Evolutionary conservation across 1,140 invertebrate species (phyloP).

Genomic region (Planococcus citri): DNA sequence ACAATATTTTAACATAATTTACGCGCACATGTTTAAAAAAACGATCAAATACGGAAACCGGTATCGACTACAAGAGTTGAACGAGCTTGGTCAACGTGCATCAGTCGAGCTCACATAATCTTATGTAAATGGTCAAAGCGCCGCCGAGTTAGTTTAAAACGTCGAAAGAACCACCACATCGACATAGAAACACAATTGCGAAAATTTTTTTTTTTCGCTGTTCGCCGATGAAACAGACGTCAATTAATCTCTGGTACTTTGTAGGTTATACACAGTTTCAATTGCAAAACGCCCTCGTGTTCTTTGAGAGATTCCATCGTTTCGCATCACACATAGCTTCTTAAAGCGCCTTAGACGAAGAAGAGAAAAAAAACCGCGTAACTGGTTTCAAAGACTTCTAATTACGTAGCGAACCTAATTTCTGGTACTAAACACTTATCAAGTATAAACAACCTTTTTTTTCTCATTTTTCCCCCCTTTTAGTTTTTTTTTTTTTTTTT

Average conservation of each 20-base stretch:
- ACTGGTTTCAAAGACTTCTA: constrained; percentile 2
- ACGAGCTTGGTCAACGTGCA: not conserved
- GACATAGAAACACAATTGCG: not conserved
- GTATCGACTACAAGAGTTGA: too few species aligned
- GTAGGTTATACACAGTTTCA: too few species aligned
- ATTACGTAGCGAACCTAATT: constrained; percentile 6
- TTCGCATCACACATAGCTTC: too few species aligned
- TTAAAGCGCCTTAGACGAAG: too few species aligned
- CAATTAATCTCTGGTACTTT: too few species aligned
- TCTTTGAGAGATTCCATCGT: too few species aligned
- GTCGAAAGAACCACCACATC: too few species aligned
- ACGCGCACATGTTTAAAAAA: too few species aligned
- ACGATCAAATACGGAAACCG: not conserved
- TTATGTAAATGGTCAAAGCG: not conserved
- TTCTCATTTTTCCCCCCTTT: not conserved
- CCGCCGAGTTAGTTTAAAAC: too few species aligned
- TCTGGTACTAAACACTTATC: not conserved
- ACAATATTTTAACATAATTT: too few species aligned
- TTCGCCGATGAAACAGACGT: not conserved
- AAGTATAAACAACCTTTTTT: constrained; percentile 4
- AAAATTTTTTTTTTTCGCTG: not conserved
- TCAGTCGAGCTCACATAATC: not conserved
- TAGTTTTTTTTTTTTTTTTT: too few species aligned
- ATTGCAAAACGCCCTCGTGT: too few species aligned
- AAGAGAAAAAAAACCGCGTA: not conserved